phyloP scores from a whole-genome alignment of 2,113 vertebrate species.

The Elephas maximus region DNA sequence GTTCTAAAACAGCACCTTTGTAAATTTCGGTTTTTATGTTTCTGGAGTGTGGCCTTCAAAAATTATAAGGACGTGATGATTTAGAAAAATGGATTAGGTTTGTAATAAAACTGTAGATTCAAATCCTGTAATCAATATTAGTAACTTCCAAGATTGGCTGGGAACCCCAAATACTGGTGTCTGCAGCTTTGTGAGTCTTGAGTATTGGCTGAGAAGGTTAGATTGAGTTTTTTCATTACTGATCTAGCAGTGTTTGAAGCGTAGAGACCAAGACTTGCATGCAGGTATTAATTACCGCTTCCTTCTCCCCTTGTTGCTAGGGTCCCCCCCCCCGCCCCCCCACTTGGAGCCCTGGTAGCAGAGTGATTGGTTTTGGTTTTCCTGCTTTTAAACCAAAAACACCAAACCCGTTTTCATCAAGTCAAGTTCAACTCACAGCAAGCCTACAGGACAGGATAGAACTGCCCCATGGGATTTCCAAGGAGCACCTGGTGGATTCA shows the following conservation, averaged over 20 bases:
- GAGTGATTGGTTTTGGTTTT: background rate
- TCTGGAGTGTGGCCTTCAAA: background rate
- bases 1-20: constrained; percentile 6
- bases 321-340: too few species aligned
- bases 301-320: background rate
- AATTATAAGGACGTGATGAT: background rate
- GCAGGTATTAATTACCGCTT: background rate
- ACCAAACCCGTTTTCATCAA: too few species aligned
- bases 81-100: constrained; percentile 50
- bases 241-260: background rate
- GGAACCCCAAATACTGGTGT: constrained; percentile 27
- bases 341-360: too few species aligned
- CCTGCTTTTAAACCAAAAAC: background rate
- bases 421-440: too few species aligned
- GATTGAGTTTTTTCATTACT: background rate
- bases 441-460: too few species aligned
- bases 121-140: constrained; percentile 3
- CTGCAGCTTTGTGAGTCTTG: constrained; percentile 16
- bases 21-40: constrained; percentile 47
- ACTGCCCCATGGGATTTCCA: too few species aligned
- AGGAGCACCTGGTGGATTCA: too few species aligned
- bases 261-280: background rate
- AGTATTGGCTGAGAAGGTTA: constrained; percentile 6
- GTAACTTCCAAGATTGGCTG: constrained; percentile 14
- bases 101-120: background rate